These are phyloP conservation scores for Acipenser oxyrinchus DNA, from an alignment of 2,797 vertebrate genomes.

Conservation along the genomic window DNA sequence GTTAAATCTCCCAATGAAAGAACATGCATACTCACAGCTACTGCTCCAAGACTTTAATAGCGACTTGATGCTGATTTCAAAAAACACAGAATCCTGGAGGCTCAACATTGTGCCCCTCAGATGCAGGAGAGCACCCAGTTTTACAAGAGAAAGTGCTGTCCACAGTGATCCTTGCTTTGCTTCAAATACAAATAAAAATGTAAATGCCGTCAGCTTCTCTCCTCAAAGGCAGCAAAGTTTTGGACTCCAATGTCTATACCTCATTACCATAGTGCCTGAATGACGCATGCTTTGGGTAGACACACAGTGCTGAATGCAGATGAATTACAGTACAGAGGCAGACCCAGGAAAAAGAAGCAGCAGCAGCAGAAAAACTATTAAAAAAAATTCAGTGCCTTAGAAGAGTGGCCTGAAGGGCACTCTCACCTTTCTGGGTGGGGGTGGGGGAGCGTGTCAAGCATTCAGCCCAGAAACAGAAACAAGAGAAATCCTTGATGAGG, in stretches of 20 bases:
- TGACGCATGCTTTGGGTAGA: constrained; percentile 49
- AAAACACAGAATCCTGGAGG: constrained; percentile 93
- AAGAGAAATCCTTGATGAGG: neutral
- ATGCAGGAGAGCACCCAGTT: constrained; percentile 20
- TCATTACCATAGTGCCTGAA: constrained; percentile 48
- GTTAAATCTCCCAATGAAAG: no score
- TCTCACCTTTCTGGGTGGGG: constrained; percentile 30
- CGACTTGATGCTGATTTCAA: constrained; percentile 98
- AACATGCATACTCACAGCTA: constrained; percentile 74
- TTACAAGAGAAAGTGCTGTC: neutral
- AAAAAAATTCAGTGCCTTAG: constrained; percentile 28
- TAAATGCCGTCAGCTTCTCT: constrained; percentile 18
- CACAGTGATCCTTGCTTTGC: no score
- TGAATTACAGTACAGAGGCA: constrained; percentile 27
- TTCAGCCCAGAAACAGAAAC: neutral
- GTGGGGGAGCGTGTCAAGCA: neutral
- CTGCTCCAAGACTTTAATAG: constrained; percentile 93
- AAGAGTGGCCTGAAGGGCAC: constrained; percentile 40
- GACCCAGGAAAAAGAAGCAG: constrained; percentile 19
- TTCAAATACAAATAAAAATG: neutral
- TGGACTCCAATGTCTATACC: constrained; percentile 41
- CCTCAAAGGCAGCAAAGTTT: constrained; percentile 39
- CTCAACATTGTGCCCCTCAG: constrained; percentile 75
- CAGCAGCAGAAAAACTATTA: neutral
- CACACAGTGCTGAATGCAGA: constrained; percentile 49